Base-by-base conservation (phyloP, 2,888 invertebrate genomes). In the Taphrorychus bicolor region DNA sequence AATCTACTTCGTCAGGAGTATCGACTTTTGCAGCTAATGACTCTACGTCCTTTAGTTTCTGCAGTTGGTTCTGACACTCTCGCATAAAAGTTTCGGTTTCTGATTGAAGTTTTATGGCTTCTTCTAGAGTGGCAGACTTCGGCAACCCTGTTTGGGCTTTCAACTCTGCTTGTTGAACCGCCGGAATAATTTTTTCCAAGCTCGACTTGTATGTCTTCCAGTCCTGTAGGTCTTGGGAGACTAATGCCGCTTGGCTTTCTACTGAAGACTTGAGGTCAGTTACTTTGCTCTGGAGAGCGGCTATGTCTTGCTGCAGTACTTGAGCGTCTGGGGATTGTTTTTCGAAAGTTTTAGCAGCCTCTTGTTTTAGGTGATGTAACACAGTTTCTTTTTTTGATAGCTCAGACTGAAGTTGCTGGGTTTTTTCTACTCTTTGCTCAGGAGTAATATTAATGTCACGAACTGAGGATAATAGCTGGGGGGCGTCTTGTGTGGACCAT, bases 111-210 rank as follows among this genome's bases (percentile, higher is more conserved):
- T 91, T 87, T 70, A 89, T 85, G n/a, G 95, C 95, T 84, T 97
- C 95, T 70, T 89, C 85, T 59, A 96, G 83, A 48, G 89, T 89
- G 2, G 87, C 83, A 16, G 95, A 95, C 81, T 93, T 94, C 3
- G 91, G 87, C 5, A 89, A 81, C 19, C 89, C 88, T 69, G 86
- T 86, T 16, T 89, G 87, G 21, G 94, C 86, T 83, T 91, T 91
- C n/a, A 89, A 82, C 83, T 97, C 96, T 16, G 93, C 92, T 78
- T 92, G 87, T 79, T 95, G 93, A 62, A 97, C 88, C 91, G 95
- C 94, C 0, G 95, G 95, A 79, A 92, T 91, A 57, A 96, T 87
- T 80, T 92, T 89, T 67, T 91, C 87, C 23, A 95, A 86, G 61
- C 89, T 90, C 49, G 87, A 86, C 82, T 95, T 93, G 81, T 94